Percentiles rank a stretch among this genome's conserved stretches.
phyloP scores from a whole-genome alignment of 2,888 invertebrate species.

The Lacanobia wlatinum region DNA sequence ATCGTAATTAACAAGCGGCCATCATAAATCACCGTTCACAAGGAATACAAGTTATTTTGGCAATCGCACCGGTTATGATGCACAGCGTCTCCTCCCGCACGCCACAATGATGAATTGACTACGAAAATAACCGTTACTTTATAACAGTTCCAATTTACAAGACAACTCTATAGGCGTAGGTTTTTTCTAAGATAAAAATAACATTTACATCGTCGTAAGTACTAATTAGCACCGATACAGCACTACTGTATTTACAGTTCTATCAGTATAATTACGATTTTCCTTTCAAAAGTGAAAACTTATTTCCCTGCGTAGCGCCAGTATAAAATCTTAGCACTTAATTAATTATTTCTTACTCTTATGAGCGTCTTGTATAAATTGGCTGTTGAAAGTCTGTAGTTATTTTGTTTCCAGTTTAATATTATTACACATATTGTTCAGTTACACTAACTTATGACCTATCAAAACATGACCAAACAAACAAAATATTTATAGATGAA shows the following conservation, averaged over 20 bases:
- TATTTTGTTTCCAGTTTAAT: conserved; percentile 19
- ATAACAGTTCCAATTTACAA: conserved; percentile 73
- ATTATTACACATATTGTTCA: conserved; percentile 29
- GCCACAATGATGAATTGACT: conserved; percentile 84
- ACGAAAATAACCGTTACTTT: conserved; percentile 84
- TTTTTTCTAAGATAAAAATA: conserved; percentile 38
- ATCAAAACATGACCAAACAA: conserved; percentile 45
- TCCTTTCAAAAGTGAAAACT: not conserved
- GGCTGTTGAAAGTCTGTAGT: not conserved
- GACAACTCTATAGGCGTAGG: conserved; percentile 18
- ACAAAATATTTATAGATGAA: conserved; percentile 45
- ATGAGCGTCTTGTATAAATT: conserved; percentile 31
- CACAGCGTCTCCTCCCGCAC: conserved; percentile 76
- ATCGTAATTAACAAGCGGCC: conserved; percentile 79
- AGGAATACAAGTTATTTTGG: conserved; percentile 87
- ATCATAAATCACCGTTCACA: conserved; percentile 83
- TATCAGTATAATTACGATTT: not conserved
- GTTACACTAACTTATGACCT: conserved; percentile 40
- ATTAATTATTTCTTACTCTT: conserved; percentile 11
- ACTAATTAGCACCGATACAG: not conserved
- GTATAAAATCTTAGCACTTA: not conserved
- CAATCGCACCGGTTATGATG: conserved; percentile 81
- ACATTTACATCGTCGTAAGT: not conserved
- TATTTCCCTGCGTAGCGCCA: not conserved
- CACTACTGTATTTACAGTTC: not conserved